Evolutionary conservation across 2,113 vertebrate genomes (phyloP).

Genomic region (Toxostoma redivivum): DNA sequence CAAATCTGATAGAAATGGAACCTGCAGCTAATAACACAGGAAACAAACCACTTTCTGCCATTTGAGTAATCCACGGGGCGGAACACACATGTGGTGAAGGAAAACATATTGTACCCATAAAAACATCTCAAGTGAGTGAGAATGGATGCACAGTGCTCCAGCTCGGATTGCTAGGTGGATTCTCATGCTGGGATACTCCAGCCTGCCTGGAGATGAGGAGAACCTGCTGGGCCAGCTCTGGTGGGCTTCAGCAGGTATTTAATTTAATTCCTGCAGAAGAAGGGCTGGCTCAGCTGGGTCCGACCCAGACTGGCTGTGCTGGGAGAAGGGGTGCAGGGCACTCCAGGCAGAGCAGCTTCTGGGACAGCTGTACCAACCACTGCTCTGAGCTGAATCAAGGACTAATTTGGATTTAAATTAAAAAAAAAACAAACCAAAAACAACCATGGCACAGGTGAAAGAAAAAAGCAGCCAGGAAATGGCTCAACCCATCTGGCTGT

Average conservation of each 20-base stretch:
- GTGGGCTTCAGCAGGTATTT: not conserved
- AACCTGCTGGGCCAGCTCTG: not conserved
- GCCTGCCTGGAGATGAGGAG: not conserved
- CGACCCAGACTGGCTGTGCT: not conserved
- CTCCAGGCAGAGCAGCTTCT: not conserved
- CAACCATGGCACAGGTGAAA: not conserved
- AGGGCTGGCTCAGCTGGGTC: not conserved
- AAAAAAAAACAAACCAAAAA: not conserved
- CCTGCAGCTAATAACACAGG: slow-evolving; percentile 15
- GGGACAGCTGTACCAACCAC: not conserved
- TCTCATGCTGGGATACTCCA: not conserved
- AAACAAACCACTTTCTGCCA: slow-evolving; percentile 7
- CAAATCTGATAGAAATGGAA: slow-evolving; percentile 49
- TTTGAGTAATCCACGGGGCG: not conserved
- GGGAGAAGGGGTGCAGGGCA: not conserved
- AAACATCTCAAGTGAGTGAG: slow-evolving; percentile 3
- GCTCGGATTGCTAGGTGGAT: fast-evolving
- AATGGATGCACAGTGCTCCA: not conserved
- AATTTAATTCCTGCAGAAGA: not conserved
- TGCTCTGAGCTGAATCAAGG: not conserved
- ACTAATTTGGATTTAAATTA: not conserved
- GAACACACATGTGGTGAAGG: slow-evolving; percentile 22
- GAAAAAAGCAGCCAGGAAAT: not conserved
- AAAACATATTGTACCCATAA: slow-evolving; percentile 1
- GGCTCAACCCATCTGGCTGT: not conserved